Conservation (phyloP, 35 echinoderm and acorn worm genomes). For the Ptychodera flava region DNA sequence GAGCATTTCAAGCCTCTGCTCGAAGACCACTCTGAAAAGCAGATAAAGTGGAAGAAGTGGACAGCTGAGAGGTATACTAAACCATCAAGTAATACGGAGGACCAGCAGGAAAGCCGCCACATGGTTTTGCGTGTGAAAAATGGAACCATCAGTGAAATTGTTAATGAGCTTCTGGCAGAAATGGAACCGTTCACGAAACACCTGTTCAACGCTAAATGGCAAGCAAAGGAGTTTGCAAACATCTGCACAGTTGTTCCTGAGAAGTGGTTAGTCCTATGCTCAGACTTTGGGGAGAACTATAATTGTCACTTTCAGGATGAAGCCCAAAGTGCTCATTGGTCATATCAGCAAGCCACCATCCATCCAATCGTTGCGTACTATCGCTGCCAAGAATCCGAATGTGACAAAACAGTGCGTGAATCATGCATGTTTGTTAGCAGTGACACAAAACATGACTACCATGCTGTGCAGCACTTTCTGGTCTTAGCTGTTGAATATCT, state of each 20-base stretch:
- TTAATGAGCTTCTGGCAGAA: conserved; percentile 6
- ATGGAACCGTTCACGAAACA: conserved; percentile 39
- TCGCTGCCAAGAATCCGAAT: conserved; percentile 9
- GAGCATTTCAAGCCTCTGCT: not conserved
- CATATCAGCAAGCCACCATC: conserved; percentile 26
- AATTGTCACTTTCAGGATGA: conserved; percentile 38
- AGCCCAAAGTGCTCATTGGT: conserved; percentile 53
- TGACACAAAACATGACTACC: conserved; percentile 42
- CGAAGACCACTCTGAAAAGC: not conserved
- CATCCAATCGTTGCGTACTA: conserved; percentile 51
- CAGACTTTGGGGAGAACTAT: conserved; percentile 67
- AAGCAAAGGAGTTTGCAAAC: not conserved
- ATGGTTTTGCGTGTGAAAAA: conserved; percentile 10
- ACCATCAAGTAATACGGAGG: conserved; percentile 11
- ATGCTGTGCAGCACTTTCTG: conserved; percentile 45
- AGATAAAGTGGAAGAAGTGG: conserved; percentile 33
- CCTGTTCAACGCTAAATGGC: conserved; percentile 18
- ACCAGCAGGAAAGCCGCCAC: not conserved
- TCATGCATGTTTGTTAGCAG: conserved; percentile 33
- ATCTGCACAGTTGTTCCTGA: conserved; percentile 15
- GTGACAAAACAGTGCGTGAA: conserved; percentile 6
- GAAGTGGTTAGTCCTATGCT: not conserved
- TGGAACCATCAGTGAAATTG: conserved; percentile 16
- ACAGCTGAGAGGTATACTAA: conserved; percentile 10
- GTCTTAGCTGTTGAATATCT: conserved; percentile 6